A percentile compares a stretch with the other conserved stretches of the same genome.
These are phyloP conservation scores for Chloropsis hardwickii DNA, from an alignment of 2,113 vertebrate species.

Conservation along the genomic window DNA sequence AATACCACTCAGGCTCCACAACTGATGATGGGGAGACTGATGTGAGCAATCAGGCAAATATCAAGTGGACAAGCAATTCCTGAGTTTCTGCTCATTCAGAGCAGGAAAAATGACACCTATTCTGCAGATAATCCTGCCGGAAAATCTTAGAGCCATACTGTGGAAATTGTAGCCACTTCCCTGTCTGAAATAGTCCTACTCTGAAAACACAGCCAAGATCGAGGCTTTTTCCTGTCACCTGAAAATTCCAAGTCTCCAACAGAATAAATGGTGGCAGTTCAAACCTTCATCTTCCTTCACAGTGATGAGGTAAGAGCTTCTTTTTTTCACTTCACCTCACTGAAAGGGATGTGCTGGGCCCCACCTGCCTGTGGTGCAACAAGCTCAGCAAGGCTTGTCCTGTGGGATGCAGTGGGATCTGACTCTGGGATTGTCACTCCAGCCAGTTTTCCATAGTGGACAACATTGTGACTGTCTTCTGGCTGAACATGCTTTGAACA, in stretches of 20 bases:
- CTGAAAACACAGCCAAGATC: background rate
- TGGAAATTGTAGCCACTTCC: background rate
- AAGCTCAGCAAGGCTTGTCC: background rate
- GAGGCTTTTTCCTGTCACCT: background rate
- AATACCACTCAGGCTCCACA: background rate
- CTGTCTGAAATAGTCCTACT: background rate
- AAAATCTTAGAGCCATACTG: background rate
- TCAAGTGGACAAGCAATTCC: background rate
- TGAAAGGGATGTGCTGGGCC: background rate
- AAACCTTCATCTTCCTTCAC: background rate
- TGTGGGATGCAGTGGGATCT: background rate
- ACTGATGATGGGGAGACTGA: background rate
- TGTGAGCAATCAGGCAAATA: background rate
- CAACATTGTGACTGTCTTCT: background rate
- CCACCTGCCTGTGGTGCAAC: background rate
- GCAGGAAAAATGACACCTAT: background rate
- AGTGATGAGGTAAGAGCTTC: background rate
- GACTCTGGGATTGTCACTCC: background rate
- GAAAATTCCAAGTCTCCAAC: background rate
- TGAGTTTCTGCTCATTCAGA: background rate
- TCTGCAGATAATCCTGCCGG: background rate
- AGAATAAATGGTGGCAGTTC: background rate
- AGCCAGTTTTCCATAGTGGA: background rate
- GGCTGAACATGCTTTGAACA: background rate
- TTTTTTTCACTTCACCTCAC: background rate